Evolutionary conservation across 2,888 invertebrate species (phyloP).

Genomic region (Pediacus dermestoides): DNA sequence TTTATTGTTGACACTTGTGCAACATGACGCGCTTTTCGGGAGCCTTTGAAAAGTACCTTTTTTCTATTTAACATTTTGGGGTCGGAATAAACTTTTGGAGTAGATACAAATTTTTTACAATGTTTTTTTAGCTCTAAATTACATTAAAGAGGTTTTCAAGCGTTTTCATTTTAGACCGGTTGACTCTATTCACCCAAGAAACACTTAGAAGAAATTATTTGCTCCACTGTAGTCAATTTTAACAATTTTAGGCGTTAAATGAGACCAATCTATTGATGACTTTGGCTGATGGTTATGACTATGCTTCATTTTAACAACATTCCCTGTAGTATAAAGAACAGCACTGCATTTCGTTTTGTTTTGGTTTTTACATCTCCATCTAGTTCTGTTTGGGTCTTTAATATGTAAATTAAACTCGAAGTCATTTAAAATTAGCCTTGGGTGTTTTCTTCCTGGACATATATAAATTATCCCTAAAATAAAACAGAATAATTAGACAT

Average conservation of each 20-base stretch:
- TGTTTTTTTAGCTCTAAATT: too few species aligned
- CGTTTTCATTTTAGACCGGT: too few species aligned
- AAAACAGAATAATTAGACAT: too few species aligned
- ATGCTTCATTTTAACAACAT: conserved; percentile 24
- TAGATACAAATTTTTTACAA: too few species aligned
- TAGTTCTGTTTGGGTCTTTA: conserved; percentile 23
- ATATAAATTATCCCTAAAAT: conserved; percentile 33
- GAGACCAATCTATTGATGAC: conserved; percentile 8
- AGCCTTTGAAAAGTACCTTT: too few species aligned
- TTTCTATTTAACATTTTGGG: too few species aligned
- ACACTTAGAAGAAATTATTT: too few species aligned
- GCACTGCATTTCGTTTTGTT: conserved; percentile 26
- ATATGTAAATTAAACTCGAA: conserved; percentile 30
- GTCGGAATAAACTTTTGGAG: too few species aligned
- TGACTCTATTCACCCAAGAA: too few species aligned
- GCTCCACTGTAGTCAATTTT: conserved; percentile 15
- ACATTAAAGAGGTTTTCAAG: too few species aligned
- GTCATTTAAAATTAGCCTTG: conserved; percentile 30
- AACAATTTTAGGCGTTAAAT: conserved; percentile 20
- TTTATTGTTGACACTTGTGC: too few species aligned
- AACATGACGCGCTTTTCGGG: too few species aligned
- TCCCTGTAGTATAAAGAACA: conserved; percentile 26
- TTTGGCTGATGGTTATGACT: conserved; percentile 30
- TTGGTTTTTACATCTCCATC: conserved; percentile 31
- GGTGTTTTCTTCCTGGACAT: conserved; percentile 31